phyloP scores from a whole-genome alignment of 2,888 invertebrate genomes.

The Megamerina dolium region DNA sequence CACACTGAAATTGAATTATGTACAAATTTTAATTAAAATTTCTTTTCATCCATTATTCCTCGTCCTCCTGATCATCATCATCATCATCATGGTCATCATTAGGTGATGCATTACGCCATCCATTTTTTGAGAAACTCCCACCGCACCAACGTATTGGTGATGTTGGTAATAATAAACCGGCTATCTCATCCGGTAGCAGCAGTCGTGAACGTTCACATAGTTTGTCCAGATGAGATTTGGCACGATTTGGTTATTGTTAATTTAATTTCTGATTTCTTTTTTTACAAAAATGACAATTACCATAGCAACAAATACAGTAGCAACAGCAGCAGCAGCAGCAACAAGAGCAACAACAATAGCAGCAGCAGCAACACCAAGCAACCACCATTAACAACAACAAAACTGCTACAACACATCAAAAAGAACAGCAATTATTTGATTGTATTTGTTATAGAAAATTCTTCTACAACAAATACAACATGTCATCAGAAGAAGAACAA shows the following conservation, averaged over 20 bases:
- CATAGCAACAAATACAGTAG: slow-evolving; percentile 9
- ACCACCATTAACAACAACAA: slow-evolving; percentile 12
- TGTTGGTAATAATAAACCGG: slow-evolving; percentile 33
- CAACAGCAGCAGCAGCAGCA: neutral
- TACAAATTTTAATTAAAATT: too few species aligned
- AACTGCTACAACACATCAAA: neutral
- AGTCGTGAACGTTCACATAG: slow-evolving; percentile 60
- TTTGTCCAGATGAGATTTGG: slow-evolving; percentile 51
- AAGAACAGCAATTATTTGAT: neutral
- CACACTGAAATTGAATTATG: too few species aligned
- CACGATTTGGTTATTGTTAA: slow-evolving; percentile 52
- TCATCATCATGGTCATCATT: slow-evolving; percentile 2
- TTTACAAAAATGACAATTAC: slow-evolving; percentile 28
- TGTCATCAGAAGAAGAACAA: too few species aligned
- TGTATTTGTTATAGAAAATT: too few species aligned
- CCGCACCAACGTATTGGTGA: slow-evolving; percentile 68
- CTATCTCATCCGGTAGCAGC: slow-evolving; percentile 44
- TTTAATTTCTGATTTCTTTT: too few species aligned
- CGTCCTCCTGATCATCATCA: too few species aligned
- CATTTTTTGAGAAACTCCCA: slow-evolving; percentile 86
- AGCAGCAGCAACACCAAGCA: slow-evolving; percentile 5
- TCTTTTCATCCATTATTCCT: too few species aligned
- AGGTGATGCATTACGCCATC: slow-evolving; percentile 82
- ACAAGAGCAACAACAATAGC: slow-evolving; percentile 1
- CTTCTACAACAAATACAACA: too few species aligned